Conservation (phyloP, 30 jellyfish, hydroid and myxozoan genomes). For the Hydractinia symbiolongicarpus region DNA sequence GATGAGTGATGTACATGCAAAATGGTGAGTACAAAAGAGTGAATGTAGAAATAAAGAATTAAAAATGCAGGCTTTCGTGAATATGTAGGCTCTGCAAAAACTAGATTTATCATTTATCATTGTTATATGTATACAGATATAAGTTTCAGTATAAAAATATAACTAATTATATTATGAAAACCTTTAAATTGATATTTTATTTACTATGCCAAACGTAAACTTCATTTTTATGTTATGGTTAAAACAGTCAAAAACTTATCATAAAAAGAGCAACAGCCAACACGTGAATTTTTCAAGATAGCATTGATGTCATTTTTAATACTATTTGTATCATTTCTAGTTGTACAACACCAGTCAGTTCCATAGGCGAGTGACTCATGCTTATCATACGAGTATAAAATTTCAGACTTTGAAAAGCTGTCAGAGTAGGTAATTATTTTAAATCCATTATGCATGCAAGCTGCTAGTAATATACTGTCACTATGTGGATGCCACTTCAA, state of each 20-base stretch:
- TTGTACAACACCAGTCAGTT: conserved; percentile 54
- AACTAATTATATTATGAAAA: too few relatives aligned
- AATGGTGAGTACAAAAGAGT: too few relatives aligned
- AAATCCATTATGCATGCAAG: conserved; percentile 94
- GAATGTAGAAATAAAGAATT: too few relatives aligned
- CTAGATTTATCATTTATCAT: too few relatives aligned
- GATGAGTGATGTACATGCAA: too few relatives aligned
- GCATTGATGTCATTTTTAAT: background rate
- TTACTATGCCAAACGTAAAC: too few relatives aligned
- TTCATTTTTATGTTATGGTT: background rate
- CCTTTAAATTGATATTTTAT: too few relatives aligned
- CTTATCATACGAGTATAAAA: conserved; percentile 32
- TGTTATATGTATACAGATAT: too few relatives aligned
- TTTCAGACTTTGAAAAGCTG: background rate
- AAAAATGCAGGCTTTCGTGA: too few relatives aligned
- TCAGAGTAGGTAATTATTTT: conserved; percentile 30
- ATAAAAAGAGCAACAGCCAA: conserved; percentile 85
- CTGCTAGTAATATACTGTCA: conserved; percentile 45
- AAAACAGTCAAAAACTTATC: conserved; percentile 56
- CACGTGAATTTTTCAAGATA: background rate
- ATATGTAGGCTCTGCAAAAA: too few relatives aligned
- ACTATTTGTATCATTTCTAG: background rate
- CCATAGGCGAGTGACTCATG: conserved; percentile 90
- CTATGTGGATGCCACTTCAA: conserved; percentile 74
- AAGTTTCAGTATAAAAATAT: too few relatives aligned